A percentile compares a stretch with the other conserved stretches of the same genome.
Evolutionary conservation across 2,888 invertebrate genomes (phyloP).

Genomic region (Myopa testacea): DNA sequence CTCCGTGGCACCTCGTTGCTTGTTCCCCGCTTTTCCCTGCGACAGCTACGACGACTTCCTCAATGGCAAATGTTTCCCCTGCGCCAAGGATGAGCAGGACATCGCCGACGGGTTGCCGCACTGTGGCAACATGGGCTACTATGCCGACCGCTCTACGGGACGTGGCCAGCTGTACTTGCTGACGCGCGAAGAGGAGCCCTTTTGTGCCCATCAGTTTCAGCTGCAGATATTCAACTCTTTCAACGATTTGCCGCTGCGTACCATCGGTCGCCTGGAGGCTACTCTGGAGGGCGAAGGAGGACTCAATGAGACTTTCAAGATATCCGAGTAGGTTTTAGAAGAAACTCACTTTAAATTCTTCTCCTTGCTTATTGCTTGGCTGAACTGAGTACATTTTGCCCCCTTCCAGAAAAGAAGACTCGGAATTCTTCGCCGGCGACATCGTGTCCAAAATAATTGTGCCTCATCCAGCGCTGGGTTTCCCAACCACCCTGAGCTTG

Average conservation of each 20-base stretch:
- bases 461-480: slow-evolving; percentile 86
- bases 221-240: slow-evolving; percentile 83
- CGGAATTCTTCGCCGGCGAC: slow-evolving; percentile 78
- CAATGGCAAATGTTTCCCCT: slow-evolving; percentile 81
- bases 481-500: slow-evolving; percentile 79
- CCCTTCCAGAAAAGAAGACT: slow-evolving; percentile 79
- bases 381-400: background rate
- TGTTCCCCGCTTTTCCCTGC: slow-evolving; percentile 92
- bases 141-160: slow-evolving; percentile 85
- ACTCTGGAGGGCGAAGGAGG: slow-evolving; percentile 84
- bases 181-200: slow-evolving; percentile 91
- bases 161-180: slow-evolving; percentile 89
- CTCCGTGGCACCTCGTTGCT: slow-evolving; percentile 90
- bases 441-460: slow-evolving; percentile 85
- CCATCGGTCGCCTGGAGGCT: slow-evolving; percentile 80
- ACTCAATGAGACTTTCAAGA: slow-evolving; percentile 88
- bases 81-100: slow-evolving; percentile 68
- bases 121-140: slow-evolving; percentile 95
- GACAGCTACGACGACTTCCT: slow-evolving; percentile 86
- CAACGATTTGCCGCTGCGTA: slow-evolving; percentile 72
- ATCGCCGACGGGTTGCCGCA: slow-evolving; percentile 69
- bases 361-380: background rate
- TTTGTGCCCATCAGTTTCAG: slow-evolving; percentile 92
- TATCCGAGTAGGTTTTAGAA: slow-evolving; percentile 78
- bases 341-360: background rate